Conservation (phyloP, 2,797 vertebrate species). For the Petrocephalus schoutedeni region DNA sequence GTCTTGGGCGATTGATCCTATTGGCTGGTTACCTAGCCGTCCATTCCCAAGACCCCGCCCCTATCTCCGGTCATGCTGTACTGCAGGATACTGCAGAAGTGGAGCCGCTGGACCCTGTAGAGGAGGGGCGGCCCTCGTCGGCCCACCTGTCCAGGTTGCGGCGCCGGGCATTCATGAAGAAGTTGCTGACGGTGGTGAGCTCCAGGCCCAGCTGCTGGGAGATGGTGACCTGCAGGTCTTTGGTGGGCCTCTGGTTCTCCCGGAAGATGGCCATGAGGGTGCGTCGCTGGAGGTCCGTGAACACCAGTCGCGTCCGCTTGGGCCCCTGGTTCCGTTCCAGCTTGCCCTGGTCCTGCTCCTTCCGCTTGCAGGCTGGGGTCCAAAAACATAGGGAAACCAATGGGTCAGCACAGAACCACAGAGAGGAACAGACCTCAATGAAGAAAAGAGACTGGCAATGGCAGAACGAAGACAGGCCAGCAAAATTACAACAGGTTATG, state of each 20-base stretch:
- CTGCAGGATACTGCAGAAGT: conserved; percentile 73
- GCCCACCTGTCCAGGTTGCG: conserved; percentile 78
- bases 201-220: conserved; percentile 79
- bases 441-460: not conserved
- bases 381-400: not conserved
- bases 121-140: conserved; percentile 73
- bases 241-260: conserved; percentile 78
- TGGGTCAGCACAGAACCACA: not conserved
- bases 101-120: conserved; percentile 67
- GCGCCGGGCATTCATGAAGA: conserved; percentile 83
- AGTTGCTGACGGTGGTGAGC: conserved; percentile 80
- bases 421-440: not conserved
- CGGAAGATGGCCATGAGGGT: conserved; percentile 77
- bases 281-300: conserved; percentile 79
- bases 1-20: not conserved
- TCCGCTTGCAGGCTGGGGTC: conserved; percentile 72
- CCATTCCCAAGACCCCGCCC: conserved; percentile 31
- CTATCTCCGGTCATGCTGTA: conserved; percentile 63
- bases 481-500: not conserved
- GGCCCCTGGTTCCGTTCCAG: conserved; percentile 76
- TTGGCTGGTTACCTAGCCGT: conserved; percentile 27
- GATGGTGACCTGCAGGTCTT: conserved; percentile 79
- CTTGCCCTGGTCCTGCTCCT: conserved; percentile 78
- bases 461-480: not conserved
- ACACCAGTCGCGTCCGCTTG: conserved; percentile 75